phyloP scores from a whole-genome alignment of 2,888 invertebrate genomes.

The Liposcelis brunnea region DNA sequence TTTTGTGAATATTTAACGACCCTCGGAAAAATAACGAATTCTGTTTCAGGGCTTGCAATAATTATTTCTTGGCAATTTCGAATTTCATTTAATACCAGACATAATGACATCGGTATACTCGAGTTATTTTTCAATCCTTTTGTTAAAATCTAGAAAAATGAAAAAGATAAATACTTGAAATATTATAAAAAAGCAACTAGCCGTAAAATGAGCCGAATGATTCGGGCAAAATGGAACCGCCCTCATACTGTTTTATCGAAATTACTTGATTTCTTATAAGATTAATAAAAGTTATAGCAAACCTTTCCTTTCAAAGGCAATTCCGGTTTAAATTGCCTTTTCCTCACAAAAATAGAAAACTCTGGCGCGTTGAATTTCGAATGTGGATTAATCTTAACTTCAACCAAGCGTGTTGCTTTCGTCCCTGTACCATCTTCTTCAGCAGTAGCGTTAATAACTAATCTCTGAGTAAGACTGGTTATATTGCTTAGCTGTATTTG shows the following conservation, averaged over 20 bases:
- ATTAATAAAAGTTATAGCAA: slow-evolving; percentile 10
- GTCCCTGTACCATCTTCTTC: slow-evolving; percentile 44
- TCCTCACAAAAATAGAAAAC: slow-evolving; percentile 36
- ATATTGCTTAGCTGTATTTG: no score
- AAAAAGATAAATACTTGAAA: not conserved
- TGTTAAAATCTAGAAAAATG: slow-evolving; percentile 7
- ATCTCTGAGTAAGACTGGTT: no score
- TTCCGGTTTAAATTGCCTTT: slow-evolving; percentile 44
- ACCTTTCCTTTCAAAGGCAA: slow-evolving; percentile 51
- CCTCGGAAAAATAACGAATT: no score
- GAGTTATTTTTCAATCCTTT: slow-evolving; percentile 5
- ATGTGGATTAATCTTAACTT: no score
- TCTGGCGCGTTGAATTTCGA: no score
- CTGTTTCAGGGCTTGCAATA: no score
- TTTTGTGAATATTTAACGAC: not conserved
- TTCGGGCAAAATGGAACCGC: no score
- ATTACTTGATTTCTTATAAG: no score
- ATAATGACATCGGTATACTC: not conserved
- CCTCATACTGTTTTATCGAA: no score
- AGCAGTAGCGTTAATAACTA: slow-evolving; percentile 19
- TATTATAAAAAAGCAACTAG: no score
- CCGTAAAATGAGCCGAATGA: not conserved
- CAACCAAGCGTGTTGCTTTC: slow-evolving; percentile 41
- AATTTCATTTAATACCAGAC: no score
- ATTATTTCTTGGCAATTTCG: no score